These are phyloP conservation scores for Synergus itoensis DNA, from an alignment of 2,888 invertebrate species.

Conservation along the genomic window DNA sequence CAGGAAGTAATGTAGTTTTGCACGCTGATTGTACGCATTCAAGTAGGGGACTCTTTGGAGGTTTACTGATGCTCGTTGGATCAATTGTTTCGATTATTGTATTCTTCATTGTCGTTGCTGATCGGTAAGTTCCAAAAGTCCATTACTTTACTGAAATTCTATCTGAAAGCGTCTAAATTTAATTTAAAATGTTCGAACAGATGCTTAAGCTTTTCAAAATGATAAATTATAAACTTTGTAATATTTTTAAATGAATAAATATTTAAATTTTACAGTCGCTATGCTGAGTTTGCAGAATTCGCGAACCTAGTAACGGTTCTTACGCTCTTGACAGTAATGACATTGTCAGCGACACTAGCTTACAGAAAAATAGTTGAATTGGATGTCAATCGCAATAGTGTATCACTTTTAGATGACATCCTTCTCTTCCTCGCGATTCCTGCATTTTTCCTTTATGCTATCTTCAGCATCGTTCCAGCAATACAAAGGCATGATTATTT, in stretches of 20 bases:
- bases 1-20: conserved; percentile 23
- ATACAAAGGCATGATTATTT: conserved; percentile 20
- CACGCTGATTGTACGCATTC: conserved; percentile 17
- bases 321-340: conserved; percentile 24
- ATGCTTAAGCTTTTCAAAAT: too few relatives aligned
- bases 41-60: not conserved
- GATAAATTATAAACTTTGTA: not conserved
- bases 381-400: conserved; percentile 30
- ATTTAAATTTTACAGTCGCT: not conserved
- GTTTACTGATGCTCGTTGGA: conserved; percentile 20
- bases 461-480: conserved; percentile 4
- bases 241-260: not conserved
- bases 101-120: conserved; percentile 8
- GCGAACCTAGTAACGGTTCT: not conserved
- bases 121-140: not conserved
- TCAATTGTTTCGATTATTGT: conserved; percentile 24
- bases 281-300: conserved; percentile 13
- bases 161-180: too few relatives aligned
- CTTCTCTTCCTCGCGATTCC: conserved; percentile 23
- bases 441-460: conserved; percentile 24
- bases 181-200: too few relatives aligned
- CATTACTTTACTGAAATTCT: not conserved
- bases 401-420: conserved; percentile 25
- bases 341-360: conserved; percentile 10
- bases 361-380: conserved; percentile 27